Base-by-base conservation (phyloP, 2,888 invertebrate genomes). In the Incurvaria masculella region DNA sequence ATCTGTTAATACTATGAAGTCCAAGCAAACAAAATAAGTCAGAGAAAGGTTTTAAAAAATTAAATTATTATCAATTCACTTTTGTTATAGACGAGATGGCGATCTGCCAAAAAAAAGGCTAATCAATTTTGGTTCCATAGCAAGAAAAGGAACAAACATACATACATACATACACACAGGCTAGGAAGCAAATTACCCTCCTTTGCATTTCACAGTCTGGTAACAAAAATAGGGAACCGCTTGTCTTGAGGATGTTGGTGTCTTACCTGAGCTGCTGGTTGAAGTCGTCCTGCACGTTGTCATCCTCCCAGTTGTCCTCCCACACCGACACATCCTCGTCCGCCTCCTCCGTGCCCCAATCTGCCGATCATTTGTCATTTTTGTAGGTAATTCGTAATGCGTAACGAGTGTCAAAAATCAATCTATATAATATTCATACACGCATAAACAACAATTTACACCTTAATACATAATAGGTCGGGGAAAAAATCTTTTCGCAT, bases 291-390 rank as follows among this genome's bases (percentile, higher is more conserved):
- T 98, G 98, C 14, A 97, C 89, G 61, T 97, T 93, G 65, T 99
- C 98, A 70, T 99, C 98, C 69, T 99, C 99, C 99, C 98, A 99
- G 64, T 99, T 98, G 65, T 99, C 98, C 69, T 99, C 98, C 98
- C 98, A 99, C 0, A 98, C 97, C 57, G 96, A 97, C 1, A 96
- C 88, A 62, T 97, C 97, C 60, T 94, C 93, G 51, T 94, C 91
- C 61, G 89, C 91, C 50, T 87, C 86, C 52, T 78, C 91, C 3
- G 85, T 85, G 2, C 89, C 87, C 86, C 91, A 92, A 70, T 92
- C 91, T 91, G 56, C 19, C n/a, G n/a, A n/a, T n/a, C n/a, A n/a
- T n/a, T n/a, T n/a, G n/a, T n/a, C n/a, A n/a, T n/a, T n/a, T n/a
- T n/a, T n/a, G n/a, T n/a, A n/a, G n/a, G n/a, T n/a, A n/a, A n/a